Percentiles rank a stretch among this genome's conserved stretches.
These are phyloP conservation scores for Gnatocerus cornutus DNA, from an alignment of 2,888 invertebrate genomes.

Conservation along the genomic window DNA sequence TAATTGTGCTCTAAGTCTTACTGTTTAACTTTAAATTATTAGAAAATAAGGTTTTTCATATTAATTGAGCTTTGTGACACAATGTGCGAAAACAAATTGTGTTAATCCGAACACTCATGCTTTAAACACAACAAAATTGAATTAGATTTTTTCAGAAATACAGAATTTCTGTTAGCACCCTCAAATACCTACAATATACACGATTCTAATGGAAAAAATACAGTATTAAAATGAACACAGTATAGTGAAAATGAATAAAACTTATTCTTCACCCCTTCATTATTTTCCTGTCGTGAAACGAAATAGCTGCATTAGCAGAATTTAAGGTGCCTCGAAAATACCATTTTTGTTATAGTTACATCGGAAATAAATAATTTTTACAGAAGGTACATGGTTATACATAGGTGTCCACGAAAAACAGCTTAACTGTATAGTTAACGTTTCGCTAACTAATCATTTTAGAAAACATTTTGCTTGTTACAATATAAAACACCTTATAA, in stretches of 20 bases:
- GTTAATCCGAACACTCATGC: slow-evolving; percentile 39
- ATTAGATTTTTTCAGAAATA: slow-evolving; percentile 44
- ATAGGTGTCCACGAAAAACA: slow-evolving; percentile 20
- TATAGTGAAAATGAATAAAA: slow-evolving; percentile 37
- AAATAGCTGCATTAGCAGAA: slow-evolving; percentile 39
- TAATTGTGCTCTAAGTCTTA: slow-evolving; percentile 49
- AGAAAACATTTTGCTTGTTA: slow-evolving; percentile 34
- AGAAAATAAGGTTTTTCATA: slow-evolving; percentile 36
- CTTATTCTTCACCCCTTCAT: slow-evolving; percentile 17
- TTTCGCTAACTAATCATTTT: slow-evolving; percentile 20
- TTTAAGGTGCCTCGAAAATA: slow-evolving; percentile 46
- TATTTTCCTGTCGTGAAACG: slow-evolving; percentile 5
- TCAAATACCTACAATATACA: slow-evolving; percentile 46
- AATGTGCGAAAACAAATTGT: slow-evolving; percentile 48
- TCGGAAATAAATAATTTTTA: slow-evolving; percentile 33
- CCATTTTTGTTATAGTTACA: slow-evolving; percentile 26
- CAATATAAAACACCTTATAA: slow-evolving; percentile 50
- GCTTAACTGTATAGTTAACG: slow-evolving; percentile 9
- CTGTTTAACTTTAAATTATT: slow-evolving; percentile 33
- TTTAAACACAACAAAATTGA: slow-evolving; percentile 38
- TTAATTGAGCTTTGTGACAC: slow-evolving; percentile 55
- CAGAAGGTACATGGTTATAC: slow-evolving; percentile 28
- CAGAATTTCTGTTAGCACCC: slow-evolving; percentile 46
- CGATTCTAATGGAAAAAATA: slow-evolving; percentile 37
- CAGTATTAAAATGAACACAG: slow-evolving; percentile 49